These are phyloP conservation scores for Helicoverpa assulta DNA, from an alignment of 2,888 invertebrate species.

Conservation along the genomic window DNA sequence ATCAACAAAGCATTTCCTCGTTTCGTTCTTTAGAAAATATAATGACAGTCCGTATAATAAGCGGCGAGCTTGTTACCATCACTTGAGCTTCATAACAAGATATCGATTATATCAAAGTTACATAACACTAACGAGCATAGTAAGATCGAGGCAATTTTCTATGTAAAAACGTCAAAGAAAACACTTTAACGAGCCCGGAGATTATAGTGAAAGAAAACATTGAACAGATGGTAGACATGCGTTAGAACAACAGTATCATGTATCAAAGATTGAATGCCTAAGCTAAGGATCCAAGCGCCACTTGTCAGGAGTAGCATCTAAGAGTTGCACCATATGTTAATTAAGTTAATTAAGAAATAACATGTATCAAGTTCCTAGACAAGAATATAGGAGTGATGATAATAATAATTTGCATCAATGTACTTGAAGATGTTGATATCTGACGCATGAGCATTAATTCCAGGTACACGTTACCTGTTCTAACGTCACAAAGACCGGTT, in stretches of 20 bases:
- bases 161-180: constrained; percentile 16
- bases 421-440: too few relatives aligned
- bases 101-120: constrained; percentile 8
- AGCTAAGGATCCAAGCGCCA: neutral
- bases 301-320: neutral
- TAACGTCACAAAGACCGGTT: constrained; percentile 22
- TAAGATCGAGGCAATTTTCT: constrained; percentile 7
- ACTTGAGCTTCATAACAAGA: neutral
- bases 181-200: constrained; percentile 27
- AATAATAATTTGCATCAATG: too few relatives aligned
- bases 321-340: neutral
- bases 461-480: neutral
- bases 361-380: too few relatives aligned
- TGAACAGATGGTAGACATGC: constrained; percentile 5
- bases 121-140: constrained; percentile 16
- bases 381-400: too few relatives aligned
- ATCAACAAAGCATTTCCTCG: too few relatives aligned
- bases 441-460: neutral
- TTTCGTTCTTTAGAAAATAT: neutral
- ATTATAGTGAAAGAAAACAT: constrained; percentile 6
- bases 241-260: constrained; percentile 20
- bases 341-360: neutral
- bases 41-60: neutral
- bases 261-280: constrained; percentile 29
- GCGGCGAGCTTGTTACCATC: neutral